A percentile compares a stretch with the other conserved stretches of the same genome.
Evolutionary conservation across 2,113 vertebrate species (phyloP).

Genomic region (Muntiacus reevesi): DNA sequence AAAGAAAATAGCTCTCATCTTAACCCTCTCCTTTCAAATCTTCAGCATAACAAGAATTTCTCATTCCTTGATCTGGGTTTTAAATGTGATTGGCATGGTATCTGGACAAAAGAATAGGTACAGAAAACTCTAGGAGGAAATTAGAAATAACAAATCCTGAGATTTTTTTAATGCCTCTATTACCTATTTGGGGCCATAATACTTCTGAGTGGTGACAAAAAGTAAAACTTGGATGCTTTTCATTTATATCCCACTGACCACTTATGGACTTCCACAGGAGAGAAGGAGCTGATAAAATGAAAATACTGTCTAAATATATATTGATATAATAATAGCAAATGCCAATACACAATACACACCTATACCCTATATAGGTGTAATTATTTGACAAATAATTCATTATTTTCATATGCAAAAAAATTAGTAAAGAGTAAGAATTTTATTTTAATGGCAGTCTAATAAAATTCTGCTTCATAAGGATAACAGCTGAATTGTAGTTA

Average conservation of each 20-base stretch:
- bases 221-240: background rate
- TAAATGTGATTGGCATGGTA: background rate
- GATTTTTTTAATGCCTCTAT: background rate
- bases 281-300: background rate
- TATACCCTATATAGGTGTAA: background rate
- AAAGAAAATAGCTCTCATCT: background rate
- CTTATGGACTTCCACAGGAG: background rate
- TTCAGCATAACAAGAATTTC: background rate
- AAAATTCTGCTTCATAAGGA: background rate
- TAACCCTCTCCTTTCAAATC: background rate
- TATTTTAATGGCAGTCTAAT: background rate
- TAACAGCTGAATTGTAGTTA: background rate
- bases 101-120: background rate
- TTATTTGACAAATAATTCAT: background rate
- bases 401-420: background rate
- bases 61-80: background rate
- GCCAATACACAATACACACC: background rate
- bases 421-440: background rate
- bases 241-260: background rate
- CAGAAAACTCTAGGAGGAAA: background rate
- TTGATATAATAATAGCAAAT: background rate
- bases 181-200: background rate
- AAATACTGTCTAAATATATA: background rate
- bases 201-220: background rate
- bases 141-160: background rate